A percentile compares a stretch with the other conserved stretches of the same genome.
Evolutionary conservation across 2,113 vertebrate genomes (phyloP).

Genomic region (Ancistrus triradiatus): DNA sequence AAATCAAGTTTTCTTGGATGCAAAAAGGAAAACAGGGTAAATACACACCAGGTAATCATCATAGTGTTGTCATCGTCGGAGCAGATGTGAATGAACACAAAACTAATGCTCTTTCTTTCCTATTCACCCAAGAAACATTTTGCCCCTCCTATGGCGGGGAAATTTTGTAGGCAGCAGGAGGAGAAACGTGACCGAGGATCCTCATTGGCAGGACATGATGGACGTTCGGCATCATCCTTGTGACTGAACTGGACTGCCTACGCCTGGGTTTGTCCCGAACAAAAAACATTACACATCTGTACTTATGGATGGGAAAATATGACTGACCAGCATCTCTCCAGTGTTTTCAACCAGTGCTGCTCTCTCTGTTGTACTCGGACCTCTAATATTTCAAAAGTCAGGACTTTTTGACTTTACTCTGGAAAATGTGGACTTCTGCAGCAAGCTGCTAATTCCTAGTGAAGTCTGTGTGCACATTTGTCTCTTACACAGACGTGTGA

Average conservation of each 20-base stretch:
- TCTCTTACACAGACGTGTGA: too few species aligned
- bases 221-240: conserved; percentile 29
- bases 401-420: too few species aligned
- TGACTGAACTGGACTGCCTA: conserved; percentile 23
- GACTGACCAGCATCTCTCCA: conserved; percentile 32
- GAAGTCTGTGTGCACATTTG: too few species aligned
- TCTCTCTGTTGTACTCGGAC: background rate
- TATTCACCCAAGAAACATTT: conserved; percentile 46
- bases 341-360: conserved; percentile 5
- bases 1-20: conserved; percentile 26
- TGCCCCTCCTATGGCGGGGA: conserved; percentile 45
- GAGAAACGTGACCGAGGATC: conserved; percentile 9
- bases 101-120: conserved; percentile 51
- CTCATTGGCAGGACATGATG: conserved; percentile 12
- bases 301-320: conserved; percentile 13
- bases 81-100: conserved; percentile 40
- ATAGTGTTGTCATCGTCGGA: conserved; percentile 16
- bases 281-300: conserved; percentile 34
- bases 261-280: conserved; percentile 16
- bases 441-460: too few species aligned
- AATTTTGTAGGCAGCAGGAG: conserved; percentile 1
- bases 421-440: background rate
- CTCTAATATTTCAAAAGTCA: too few species aligned
- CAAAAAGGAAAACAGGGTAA: conserved; percentile 50
- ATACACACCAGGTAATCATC: conserved; percentile 36